These are phyloP conservation scores for Hemibagrus guttatus DNA, from an alignment of 2,797 vertebrate genomes.

Conservation along the genomic window DNA sequence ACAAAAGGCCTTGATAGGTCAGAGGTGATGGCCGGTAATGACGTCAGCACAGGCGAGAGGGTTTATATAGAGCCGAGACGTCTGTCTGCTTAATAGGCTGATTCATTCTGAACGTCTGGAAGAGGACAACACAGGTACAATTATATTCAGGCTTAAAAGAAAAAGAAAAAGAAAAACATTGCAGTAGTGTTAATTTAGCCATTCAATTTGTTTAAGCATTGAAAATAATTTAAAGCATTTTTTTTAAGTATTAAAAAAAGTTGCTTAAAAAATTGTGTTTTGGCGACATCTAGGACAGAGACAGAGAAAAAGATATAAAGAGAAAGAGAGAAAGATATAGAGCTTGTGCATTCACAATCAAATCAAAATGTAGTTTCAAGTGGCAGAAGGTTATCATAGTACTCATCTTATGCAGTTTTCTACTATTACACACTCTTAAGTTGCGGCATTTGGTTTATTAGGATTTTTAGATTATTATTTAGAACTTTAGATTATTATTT, in stretches of 20 bases:
- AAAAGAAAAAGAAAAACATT: too few relatives aligned
- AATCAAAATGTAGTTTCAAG: neutral
- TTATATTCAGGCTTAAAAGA: neutral
- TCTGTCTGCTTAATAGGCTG: conserved; percentile 34
- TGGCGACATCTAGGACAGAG: conserved; percentile 49
- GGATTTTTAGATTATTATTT: neutral
- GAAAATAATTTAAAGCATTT: neutral
- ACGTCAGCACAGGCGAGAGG: conserved; percentile 59
- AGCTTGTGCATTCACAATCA: neutral
- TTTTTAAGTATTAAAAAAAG: neutral
- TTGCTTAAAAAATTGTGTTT: neutral
- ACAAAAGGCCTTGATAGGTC: conserved; percentile 64
- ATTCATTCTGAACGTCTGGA: conserved; percentile 48
- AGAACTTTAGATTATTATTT: neutral
- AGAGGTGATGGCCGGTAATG: conserved; percentile 57
- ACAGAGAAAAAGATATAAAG: neutral
- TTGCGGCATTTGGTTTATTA: neutral
- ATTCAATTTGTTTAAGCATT: neutral
- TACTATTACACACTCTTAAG: too few relatives aligned
- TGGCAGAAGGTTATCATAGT: neutral
- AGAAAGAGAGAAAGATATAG: neutral
- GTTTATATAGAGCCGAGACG: conserved; percentile 62
- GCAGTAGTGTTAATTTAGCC: neutral
- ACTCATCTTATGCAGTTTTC: neutral
- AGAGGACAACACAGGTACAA: conserved; percentile 66